Evolutionary conservation across 1,140 invertebrate species (phyloP), one percentile per base, ranked within the genome.

Genomic region (Tetramorium alpestre): DNA sequence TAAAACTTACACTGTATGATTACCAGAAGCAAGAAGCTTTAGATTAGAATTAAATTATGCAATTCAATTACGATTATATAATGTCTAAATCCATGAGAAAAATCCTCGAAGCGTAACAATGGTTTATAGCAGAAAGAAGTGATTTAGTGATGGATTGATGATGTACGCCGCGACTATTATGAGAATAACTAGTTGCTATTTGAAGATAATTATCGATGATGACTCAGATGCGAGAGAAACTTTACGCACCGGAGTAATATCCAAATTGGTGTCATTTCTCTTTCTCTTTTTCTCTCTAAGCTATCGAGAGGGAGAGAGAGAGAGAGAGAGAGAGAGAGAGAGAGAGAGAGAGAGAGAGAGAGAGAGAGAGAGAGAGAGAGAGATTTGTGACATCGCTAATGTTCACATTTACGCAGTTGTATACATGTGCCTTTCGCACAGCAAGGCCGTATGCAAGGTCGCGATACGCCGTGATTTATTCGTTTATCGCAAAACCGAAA

Each of bases 181-280:
- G 33, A 41, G 13, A 80, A 58, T 41, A 33, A 13, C 44, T 69
- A 38, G 41, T 38, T 28, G 77, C 47, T 51, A 64, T 56, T 65
- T 67, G 33, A 38, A 58, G 25, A 56, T 88, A 88, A 80, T 80
- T 87, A 22, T 51, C 16, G 51, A 54, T 38, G 49, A 25, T 73
- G 85, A 87, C 18, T 87, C 54, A 80, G 44, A 22, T 28, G 44
- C 28, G 18, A 44, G 67, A 87, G 49, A 87, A 87, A 28, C 76
- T 65, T 75, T 73, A 69, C 11, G 28, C 41, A 49, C 18, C 38
- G 18, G 13, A 60, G 54, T 41, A 84, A 64, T 58, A 28, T 76
- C 25, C 70, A n/a, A 49, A 76, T 88, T 28, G 25, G 69, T 72
- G 56, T 77, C 60, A 72, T 56, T 54, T 54, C 54, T 88, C 41